Base-by-base conservation (phyloP, 2,113 vertebrate species). In the Saccopteryx leptura region DNA sequence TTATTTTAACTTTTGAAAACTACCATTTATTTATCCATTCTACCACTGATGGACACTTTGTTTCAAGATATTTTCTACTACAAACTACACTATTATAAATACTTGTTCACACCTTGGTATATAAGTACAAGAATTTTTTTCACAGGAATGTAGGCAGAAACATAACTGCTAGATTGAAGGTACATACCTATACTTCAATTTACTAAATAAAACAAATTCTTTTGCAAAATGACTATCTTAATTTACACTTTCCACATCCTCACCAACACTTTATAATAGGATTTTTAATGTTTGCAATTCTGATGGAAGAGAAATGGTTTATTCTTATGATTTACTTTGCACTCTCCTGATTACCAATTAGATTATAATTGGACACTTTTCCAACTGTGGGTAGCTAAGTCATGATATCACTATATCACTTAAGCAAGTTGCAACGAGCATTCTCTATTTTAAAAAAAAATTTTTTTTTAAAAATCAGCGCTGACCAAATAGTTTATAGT, bases 211-310 rank as follows among this genome's bases (percentile, higher is more conserved):
- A 69, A 91, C 54, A 79, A 79, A 68, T 9, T 24, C 3, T 76
- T 91, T 71, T 93, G 63, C 26, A 94, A 86, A 94, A 91, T 91
- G 50, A 96, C 17, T 69, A 61, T 14, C 68, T 39, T 39, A 91
- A 89, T 79, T 76, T 86, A 86, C 21, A 82, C 9, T 88, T 72
- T 90, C 39, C 7, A 76, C 13, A 48, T 68, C 89, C 50, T 91
- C 48, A 66, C 2, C 60, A 88, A 92, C 13, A 92, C 28, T n/a
- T 76, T 17, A 7, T 61, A 84, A 89, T 71, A 87, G 17, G 91
- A 80, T 90, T 86, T 83, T 94, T 50, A 82, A 81, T 82, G 26
- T 63, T 66, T 86, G 31, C 50, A 82, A 76, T 68, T 92, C 24
- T 89, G 50, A 86, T 58, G 2, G 11, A 92, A 87, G 23, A 76